Base-by-base conservation (phyloP, 2,797 vertebrate species). In the Myotis daubentonii region DNA sequence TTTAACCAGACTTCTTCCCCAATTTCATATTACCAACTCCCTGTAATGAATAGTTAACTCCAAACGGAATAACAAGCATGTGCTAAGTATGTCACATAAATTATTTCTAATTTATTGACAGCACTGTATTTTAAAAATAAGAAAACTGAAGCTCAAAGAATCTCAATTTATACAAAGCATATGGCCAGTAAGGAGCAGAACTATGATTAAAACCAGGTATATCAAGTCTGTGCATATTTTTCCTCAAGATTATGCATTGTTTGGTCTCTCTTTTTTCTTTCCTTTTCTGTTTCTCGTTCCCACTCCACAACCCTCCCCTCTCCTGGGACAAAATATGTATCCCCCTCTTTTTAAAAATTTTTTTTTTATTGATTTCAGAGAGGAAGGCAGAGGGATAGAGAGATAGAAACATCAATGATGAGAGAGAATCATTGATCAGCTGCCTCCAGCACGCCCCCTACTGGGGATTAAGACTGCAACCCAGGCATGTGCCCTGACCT, bases 1-100 rank as follows among this genome's bases (percentile, higher is more conserved):
- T 85, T 91, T 89, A 91, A 57, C 47, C 57, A 91, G 72, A 91
- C 57, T 74, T 88, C 66, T 71, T 49, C 36, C n/a, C 36, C 38
- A 81, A 51, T 88, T 79, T 53, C 33, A 30, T 62, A 80, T 51
- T 65, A 25, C 51, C 78, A 91, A 17, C 41, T 91, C 19, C 12
- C 36, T 91, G 17, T 75, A 75, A 55, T 65, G 33, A 86, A 81
- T 62, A 76, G 80, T 51, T 91, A 84, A 87, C 33, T 87, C 51
- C 33, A 3, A 28, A 13, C 78, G 23, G 47, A 83, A 62, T 79
- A 83, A 53, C 28, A 84, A 62, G 55, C 38, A 47, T 80, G 38
- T n/a, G 15, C 33, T 84, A 80, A 20, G 51, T 86, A 92, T n/a
- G 70, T 81, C 10, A 81, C 74, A 38, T 62, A 55, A 93, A 62